Evolutionary conservation across 1,140 invertebrate genomes (phyloP), one percentile per base, ranked within the genome.

Genomic region (Gonatopus flavifemur): DNA sequence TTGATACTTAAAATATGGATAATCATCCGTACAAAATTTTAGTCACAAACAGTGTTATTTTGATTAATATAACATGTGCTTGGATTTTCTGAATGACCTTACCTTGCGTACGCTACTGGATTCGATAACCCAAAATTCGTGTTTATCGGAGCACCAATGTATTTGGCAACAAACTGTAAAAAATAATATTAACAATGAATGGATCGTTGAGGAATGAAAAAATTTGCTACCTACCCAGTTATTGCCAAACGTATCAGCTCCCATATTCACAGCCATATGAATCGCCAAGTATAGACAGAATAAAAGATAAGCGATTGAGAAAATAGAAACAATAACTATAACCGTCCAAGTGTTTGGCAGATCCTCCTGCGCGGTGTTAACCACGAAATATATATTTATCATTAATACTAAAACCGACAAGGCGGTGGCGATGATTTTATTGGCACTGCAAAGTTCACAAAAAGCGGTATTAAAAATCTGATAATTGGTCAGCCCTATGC

Each of bases 351-450:
- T 59, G 32, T 76, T 52, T 2, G 84, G 76, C 22, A 86, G 52
- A 15, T 74, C 63, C 1, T 76, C 57, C 9, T 81, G 66, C 0
- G 89, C 82, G 55, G 84, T 87, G 18, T 80, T 73, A 15, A 83
- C 74, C 2, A 93, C 88, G 71, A 94, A 93, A 67, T 86, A 93
- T 37, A 92, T 80, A 67, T 95, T 94, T 54, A 95, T 92, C 9
- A 66, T 69, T 62, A 94, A 91, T 1, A 94, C 87, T 16, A 88
- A 66, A 8, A 85, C 62, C 6, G 88, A 87, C 13, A 93, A 69
- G 1, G 83, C 22, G 28, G 83, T 83, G 0, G 89, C 77, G 13
- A 88, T 70, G n/a, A 88, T 72, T 73, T 87, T 89, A 61, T 85
- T 89, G 16, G 72, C 75, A 52, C 87, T 89, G 68, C 54, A 81